Evolutionary conservation across 2,888 invertebrate genomes (phyloP), one percentile per base, ranked within the genome.

Genomic region (Heliconius cydno): DNA sequence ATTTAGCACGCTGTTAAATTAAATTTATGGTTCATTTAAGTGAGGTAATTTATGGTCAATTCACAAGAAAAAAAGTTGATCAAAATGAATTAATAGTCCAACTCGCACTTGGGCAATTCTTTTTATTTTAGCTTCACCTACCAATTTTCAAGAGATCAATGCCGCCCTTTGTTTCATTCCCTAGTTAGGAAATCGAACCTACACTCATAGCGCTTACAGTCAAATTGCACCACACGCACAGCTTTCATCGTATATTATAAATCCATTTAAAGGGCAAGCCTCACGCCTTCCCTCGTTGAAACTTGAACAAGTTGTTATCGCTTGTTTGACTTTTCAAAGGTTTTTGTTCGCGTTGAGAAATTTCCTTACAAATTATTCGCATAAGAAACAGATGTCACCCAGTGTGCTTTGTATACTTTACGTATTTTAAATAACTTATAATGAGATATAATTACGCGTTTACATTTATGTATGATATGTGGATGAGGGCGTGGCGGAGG

Each of bases 301-400:
- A 72, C 22, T 72, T 72, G 72, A 12, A 57, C 30, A 30, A 34
- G 72, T 34, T 57, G 72, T 72, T 52, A 72, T 72, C 30, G 13
- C 72, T 73, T 73, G 72, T 73, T 73, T 72, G 72, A 72, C 57
- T 72, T 73, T 73, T 34, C 34, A 57, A n/a, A 52, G 72, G 30
- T 57, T 73, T 73, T 73, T 57, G 57, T 52, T 73, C 57, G 12
- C 15, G 52, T 52, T 57, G 34, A n/a, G 13, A 57, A 70, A 70
- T 70, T 41, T 38, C 38, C 72, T 57, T 73, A 34, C n/a, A 73
- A 73, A 73, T 73, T 72, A 73, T 30, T 73, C 57, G n/a, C 72
- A 30, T 57, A 73, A 34, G 57, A 34, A 73, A 73, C 34, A 73
- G 34, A n/a, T 73, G 72, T 57, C 52, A 28, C 22, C 19, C 41